Percentiles rank a stretch among this genome's conserved stretches.
These are phyloP conservation scores for Phylloscopus collybita DNA, from an alignment of 2,797 vertebrate genomes.

Conservation along the genomic window DNA sequence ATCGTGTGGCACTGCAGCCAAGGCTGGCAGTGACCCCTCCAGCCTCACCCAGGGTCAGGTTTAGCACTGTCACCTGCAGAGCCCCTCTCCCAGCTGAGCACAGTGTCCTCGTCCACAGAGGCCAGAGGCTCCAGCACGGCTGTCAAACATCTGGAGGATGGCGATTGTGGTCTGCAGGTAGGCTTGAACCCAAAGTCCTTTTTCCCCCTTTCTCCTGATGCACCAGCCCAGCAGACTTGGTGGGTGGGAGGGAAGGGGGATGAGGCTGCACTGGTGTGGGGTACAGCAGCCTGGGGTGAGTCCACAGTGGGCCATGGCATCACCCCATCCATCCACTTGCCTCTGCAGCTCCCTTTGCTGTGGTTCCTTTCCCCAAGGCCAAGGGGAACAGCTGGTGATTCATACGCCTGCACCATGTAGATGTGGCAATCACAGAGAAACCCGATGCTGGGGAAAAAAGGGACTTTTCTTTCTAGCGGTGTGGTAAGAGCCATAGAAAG, in stretches of 20 bases:
- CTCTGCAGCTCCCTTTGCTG: accelerated
- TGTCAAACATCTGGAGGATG: neutral
- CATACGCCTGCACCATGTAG: accelerated
- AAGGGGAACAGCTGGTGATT: neutral
- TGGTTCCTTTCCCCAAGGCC: neutral
- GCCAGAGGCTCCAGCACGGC: neutral
- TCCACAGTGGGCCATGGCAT: neutral
- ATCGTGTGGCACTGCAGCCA: neutral
- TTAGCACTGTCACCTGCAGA: neutral
- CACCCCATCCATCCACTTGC: too few species aligned
- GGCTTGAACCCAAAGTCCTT: neutral
- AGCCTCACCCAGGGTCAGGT: neutral
- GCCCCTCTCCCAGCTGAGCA: neutral
- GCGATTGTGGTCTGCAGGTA: accelerated
- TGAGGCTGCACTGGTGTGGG: neutral
- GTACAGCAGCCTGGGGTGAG: neutral
- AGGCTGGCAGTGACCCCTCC: neutral
- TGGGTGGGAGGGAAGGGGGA: neutral
- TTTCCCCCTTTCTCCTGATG: neutral
- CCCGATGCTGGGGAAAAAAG: neutral
- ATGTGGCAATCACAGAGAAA: neutral
- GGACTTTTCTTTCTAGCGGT: neutral
- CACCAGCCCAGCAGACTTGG: neutral
- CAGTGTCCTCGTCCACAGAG: accelerated
- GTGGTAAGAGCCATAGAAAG: neutral